Percentiles rank a stretch among this genome's conserved stretches.
phyloP scores from a whole-genome alignment of 2,888 invertebrate species.

The Anodontia alba region DNA sequence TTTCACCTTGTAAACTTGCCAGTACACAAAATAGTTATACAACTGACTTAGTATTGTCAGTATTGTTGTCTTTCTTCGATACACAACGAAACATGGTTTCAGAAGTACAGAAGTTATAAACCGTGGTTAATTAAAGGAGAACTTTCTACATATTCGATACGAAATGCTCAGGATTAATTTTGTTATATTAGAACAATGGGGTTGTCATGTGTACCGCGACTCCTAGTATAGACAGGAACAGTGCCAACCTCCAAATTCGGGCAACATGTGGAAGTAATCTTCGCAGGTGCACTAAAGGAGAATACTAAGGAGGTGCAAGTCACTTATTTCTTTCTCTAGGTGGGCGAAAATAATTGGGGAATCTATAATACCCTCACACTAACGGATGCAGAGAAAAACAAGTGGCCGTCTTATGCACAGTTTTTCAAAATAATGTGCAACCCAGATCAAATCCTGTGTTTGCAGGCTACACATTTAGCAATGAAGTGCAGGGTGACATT shows the following conservation, averaged over 20 bases:
- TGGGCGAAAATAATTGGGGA: constrained; percentile 34
- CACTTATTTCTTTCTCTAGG: constrained; percentile 29
- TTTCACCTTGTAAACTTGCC: too few species aligned
- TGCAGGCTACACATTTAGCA: constrained; percentile 33
- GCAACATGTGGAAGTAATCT: constrained; percentile 40
- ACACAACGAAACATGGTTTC: too few species aligned
- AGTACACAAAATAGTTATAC: too few species aligned
- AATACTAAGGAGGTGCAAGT: constrained; percentile 17
- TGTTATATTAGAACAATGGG: background rate
- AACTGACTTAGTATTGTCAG: too few species aligned
- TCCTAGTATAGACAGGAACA: constrained; percentile 41
- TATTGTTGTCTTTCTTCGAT: too few species aligned
- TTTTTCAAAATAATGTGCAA: constrained; percentile 31
- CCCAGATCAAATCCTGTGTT: constrained; percentile 34
- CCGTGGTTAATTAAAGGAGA: too few species aligned
- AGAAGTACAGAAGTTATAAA: too few species aligned
- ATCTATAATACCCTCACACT: constrained; percentile 28
- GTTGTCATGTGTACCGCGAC: constrained; percentile 23
- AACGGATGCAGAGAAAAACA: background rate
- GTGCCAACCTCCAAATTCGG: constrained; percentile 39
- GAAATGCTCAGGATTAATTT: background rate
- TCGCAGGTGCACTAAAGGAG: constrained; percentile 28
- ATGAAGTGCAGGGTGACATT: constrained; percentile 22
- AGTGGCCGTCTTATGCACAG: background rate
- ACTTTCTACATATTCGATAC: too few species aligned